Conservation (phyloP, 2,888 invertebrate genomes). For the Acanthacorydalis orientalis region DNA sequence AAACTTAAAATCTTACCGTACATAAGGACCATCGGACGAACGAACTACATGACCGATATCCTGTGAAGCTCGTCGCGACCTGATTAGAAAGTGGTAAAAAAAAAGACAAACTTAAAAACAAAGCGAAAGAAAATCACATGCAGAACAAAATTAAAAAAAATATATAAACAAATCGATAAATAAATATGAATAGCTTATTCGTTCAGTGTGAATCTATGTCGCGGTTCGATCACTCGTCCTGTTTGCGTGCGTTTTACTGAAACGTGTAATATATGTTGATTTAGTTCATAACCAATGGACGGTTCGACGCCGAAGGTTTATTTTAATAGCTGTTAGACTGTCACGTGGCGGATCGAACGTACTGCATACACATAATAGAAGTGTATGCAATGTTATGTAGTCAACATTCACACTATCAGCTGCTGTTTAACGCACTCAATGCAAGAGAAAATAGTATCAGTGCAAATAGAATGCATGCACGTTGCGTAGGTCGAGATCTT, state of each 20-base stretch:
- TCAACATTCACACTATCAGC: too few relatives aligned
- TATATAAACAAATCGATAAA: conserved; percentile 7
- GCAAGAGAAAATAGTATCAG: too few relatives aligned
- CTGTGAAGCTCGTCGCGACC: conserved; percentile 78
- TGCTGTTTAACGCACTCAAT: too few relatives aligned
- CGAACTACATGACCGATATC: conserved; percentile 49
- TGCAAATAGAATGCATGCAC: conserved; percentile 9
- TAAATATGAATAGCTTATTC: neutral
- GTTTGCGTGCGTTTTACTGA: too few relatives aligned
- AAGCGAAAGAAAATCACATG: conserved; percentile 7
- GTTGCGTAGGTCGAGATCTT: conserved; percentile 3
- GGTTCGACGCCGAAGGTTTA: neutral
- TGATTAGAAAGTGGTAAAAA: conserved; percentile 28
- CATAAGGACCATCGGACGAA: conserved; percentile 46
- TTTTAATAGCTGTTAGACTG: neutral
- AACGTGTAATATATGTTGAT: too few relatives aligned
- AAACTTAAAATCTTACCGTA: conserved; percentile 24
- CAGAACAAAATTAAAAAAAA: conserved; percentile 12
- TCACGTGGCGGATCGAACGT: neutral
- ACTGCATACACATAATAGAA: too few relatives aligned
- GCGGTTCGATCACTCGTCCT: too few relatives aligned
- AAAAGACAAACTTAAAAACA: conserved; percentile 5
- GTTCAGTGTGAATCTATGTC: too few relatives aligned
- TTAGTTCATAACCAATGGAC: neutral
- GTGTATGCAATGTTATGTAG: too few relatives aligned